Evolutionary conservation across 2,113 vertebrate species (phyloP), one percentile per base, ranked within the genome.

Genomic region (Trematocara variabile): DNA sequence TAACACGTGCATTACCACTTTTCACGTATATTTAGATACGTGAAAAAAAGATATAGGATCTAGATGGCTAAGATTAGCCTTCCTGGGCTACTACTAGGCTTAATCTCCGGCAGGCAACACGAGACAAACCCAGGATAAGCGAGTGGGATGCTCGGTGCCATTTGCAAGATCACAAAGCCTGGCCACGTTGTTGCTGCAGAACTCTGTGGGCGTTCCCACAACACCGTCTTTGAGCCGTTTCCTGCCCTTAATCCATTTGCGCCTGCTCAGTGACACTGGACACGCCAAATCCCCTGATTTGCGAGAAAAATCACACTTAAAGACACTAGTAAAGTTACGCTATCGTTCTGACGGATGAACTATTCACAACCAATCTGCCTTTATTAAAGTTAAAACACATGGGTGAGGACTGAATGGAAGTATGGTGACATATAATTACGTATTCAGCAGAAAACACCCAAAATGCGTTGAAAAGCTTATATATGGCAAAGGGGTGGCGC

Each of bases 171-270:
- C 88, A 92, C 87, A 94, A 92, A 91, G 86, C 87, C 89, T 39
- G 84, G 85, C 94, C 93, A 93, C 94, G 92, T 93, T 93, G 91
- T 92, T 91, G 91, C 81, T 86, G 44, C 85, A 68, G 77, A 63
- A 22, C 53, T 86, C 88, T 44, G 92, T 87, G 94, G 94, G 94
- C 94, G 94, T 94, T 95, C 86, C 94, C 94, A 82, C 65, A 5
- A 37, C 18, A 13, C 22, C 60, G 70, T 80, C 79, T 91, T 50
- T 60, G 34, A 78, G 60, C 81, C 0, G 88, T 80, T 95, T 94
- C 93, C 94, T 93, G 92, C 48, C 85, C 83, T 83, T 92, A 92
- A 93, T 93, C 94, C 90, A 52, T 87, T 5, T 70, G 91, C 91
- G 93, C 91, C 88, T 95, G 91, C 91, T 91, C 92, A 82, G 75